These are phyloP conservation scores for Yponomeuta cagnagella DNA, from an alignment of 2,888 invertebrate genomes.

Conservation along the genomic window DNA sequence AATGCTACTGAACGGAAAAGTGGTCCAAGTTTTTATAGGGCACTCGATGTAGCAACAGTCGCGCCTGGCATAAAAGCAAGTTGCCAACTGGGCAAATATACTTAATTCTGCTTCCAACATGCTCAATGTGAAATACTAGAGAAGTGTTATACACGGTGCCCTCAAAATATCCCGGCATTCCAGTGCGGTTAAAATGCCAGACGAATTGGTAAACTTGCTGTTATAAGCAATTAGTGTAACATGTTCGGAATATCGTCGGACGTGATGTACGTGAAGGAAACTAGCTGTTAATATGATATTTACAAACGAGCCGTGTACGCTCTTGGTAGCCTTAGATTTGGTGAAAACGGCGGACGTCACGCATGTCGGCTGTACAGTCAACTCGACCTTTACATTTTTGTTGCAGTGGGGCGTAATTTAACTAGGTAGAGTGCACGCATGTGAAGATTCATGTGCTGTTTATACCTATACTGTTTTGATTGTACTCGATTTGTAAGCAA, in stretches of 20 bases:
- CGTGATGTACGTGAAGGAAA: constrained; percentile 9
- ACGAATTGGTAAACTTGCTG: constrained; percentile 36
- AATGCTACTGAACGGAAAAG: constrained; percentile 8
- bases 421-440: too few relatives aligned
- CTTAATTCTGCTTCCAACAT: neutral
- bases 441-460: too few relatives aligned
- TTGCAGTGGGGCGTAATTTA: too few relatives aligned
- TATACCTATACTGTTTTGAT: too few relatives aligned
- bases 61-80: constrained; percentile 2
- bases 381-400: too few relatives aligned
- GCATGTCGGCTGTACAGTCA: neutral
- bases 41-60: constrained; percentile 6
- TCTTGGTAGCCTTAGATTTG: neutral
- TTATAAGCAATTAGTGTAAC: constrained; percentile 38
- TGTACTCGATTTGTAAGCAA: too few relatives aligned
- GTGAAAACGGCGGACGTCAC: constrained; percentile 1
- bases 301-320: neutral
- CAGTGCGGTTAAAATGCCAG: constrained; percentile 30
- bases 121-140: neutral
- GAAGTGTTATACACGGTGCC: constrained; percentile 21
- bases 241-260: constrained; percentile 15
- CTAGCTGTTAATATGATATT: constrained; percentile 4
- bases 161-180: constrained; percentile 30
- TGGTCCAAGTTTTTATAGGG: constrained; percentile 10
- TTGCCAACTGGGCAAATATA: constrained; percentile 13